Evolutionary conservation across 2,888 invertebrate species (phyloP).

Genomic region (Lasioglossum morio): DNA sequence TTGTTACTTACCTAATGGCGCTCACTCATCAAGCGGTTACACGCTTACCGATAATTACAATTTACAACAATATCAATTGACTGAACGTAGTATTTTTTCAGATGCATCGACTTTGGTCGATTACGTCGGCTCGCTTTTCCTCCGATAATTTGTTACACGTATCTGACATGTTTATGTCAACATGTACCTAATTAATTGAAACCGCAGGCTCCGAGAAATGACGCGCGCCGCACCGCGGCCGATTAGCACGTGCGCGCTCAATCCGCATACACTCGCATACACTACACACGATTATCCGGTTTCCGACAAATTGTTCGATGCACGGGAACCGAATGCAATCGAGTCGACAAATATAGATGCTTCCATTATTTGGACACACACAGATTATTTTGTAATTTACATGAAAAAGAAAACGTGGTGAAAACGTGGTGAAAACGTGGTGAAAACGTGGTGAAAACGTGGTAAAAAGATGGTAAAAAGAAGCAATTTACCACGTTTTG

Average conservation of each 20-base stretch:
- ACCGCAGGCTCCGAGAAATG: background rate
- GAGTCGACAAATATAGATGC: background rate
- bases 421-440: no score
- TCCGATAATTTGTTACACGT: background rate
- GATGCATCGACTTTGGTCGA: background rate
- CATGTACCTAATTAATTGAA: background rate
- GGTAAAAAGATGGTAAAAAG: no score
- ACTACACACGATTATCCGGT: background rate
- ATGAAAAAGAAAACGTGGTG: no score
- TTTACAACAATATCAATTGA: slow-evolving; percentile 8
- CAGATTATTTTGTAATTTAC: no score
- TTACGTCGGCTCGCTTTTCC: background rate
- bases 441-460: no score
- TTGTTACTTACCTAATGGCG: background rate
- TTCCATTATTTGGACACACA: no score
- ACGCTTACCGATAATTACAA: background rate
- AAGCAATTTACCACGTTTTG: no score
- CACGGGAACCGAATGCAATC: background rate
- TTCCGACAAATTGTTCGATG: background rate
- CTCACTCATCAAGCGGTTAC: background rate
- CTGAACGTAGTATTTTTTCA: background rate
- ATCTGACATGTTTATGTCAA: background rate
- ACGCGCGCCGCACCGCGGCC: background rate
- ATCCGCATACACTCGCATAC: background rate
- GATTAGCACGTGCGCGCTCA: background rate